Base-by-base conservation (phyloP, 64 coral and sea anemone genomes). In the Actinia tenebrosa region DNA sequence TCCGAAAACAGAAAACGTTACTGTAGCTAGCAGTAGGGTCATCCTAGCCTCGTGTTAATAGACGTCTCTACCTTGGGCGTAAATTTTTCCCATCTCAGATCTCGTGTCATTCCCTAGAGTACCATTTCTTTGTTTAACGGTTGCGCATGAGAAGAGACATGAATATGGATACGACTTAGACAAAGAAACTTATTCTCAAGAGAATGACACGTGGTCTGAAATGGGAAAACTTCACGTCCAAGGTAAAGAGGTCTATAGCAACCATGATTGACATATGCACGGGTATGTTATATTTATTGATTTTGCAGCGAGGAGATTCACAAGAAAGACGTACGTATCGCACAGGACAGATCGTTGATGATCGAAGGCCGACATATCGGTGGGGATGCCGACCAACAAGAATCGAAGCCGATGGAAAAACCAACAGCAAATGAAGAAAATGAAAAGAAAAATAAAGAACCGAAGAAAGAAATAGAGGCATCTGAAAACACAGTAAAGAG, bases 291-390 rank as follows among this genome's bases (percentile, higher is more conserved):
- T 37, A 37, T 6, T 53, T 22, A 1, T 81, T 46, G 9, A 54
- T 83, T 17, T 11, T 46, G 17, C 25, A 91, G 90, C 61, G 90
- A 91, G 27, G 90, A 87, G 47, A 71, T 64, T 56, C 90, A 85
- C 16, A 83, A 85, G 26, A 85, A n/a, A 10, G 91, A 93, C 64
- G 88, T 96, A 7, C 85, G 94, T 16, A 96, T 96, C 44, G 88
- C 94, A 16, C 88, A 90, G 71, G 94, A 96, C 42, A 64, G 91
- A 9, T 85, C 88, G 4, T 68, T 96, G 20, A 92, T 96, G 85
- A 89, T 96, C 45, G 85, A 93, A 20, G 94, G 94, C 3, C 89
- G 81, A 10, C 94, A 93, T 47, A 87, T 93, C 50, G 91, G 94
- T 47, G 80, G 86, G 27, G 91, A 92, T 3, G 54, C 56, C 17